Conservation (phyloP, 2,888 invertebrate species). For the Pilophorus perplexus region DNA sequence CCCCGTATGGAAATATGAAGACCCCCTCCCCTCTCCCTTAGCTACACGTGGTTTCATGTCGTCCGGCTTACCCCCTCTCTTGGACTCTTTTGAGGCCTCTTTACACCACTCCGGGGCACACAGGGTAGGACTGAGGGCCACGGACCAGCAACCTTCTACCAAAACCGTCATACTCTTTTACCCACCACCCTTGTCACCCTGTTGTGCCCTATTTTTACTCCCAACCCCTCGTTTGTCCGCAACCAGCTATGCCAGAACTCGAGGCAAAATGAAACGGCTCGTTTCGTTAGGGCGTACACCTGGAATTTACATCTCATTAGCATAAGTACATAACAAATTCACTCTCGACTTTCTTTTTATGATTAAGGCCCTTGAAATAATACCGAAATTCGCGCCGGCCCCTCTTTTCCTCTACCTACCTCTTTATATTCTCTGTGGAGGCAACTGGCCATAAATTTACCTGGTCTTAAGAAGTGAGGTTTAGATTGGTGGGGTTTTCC, state of each 20-base stretch:
- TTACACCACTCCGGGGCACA: too few relatives aligned
- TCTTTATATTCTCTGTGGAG: neutral
- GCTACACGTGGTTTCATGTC: neutral
- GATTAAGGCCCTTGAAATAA: constrained; percentile 5
- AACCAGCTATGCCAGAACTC: neutral
- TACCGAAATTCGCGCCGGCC: neutral
- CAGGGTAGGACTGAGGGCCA: too few relatives aligned
- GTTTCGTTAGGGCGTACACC: neutral
- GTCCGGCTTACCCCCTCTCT: neutral
- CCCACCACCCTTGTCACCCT: neutral
- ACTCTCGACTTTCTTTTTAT: constrained; percentile 12
- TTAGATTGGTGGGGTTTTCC: too few relatives aligned
- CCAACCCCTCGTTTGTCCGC: neutral
- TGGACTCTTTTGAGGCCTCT: too few relatives aligned
- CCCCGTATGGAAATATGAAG: constrained; percentile 20
- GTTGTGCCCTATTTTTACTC: too few relatives aligned
- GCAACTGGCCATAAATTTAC: neutral
- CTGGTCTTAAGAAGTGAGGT: too few relatives aligned
- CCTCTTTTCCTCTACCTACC: neutral
- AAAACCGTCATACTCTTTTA: neutral
- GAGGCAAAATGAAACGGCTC: neutral
- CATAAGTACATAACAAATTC: constrained; percentile 24
- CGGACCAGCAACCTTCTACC: too few relatives aligned
- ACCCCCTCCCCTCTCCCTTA: neutral
- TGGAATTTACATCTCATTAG: constrained; percentile 18